Evolutionary conservation across 2,113 vertebrate species (phyloP), one percentile per base, ranked within the genome.

Genomic region (Xenus cinereus): DNA sequence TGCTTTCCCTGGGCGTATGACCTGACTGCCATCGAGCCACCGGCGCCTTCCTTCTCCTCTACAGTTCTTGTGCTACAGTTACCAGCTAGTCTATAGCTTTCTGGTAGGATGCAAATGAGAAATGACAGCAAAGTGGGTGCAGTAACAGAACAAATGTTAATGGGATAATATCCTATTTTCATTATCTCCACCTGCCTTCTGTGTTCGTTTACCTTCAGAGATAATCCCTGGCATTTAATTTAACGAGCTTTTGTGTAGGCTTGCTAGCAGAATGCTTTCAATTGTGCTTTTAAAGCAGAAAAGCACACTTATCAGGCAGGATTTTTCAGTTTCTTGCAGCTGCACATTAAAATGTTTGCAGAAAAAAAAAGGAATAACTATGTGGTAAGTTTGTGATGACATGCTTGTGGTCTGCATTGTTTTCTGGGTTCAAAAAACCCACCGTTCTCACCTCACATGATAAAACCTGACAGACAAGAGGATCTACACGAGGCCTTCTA

Each of bases 281-380:
- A 74, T 84, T 97, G 64, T 83, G 30, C 74, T 89, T 89, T 67
- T 71, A 78, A 94, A 96, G 75, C 71, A 96, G 79, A 93, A 90
- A 86, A 75, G 23, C 51, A 76, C 0, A 7, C 20, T 94, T 72
- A 87, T 74, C 43, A 48, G 69, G 69, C 43, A 96, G 41, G 68
- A 79, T 75, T 95, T 77, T 91, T 88, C 76, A 85, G 51, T 80
- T 48, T 89, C 45, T 81, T 80, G 46, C 51, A 83, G 33, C 37
- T 88, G 56, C 60, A 92, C 37, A 89, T 94, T 95, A 76, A 89
- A 90, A 73, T 71, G 13, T 73, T 96, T 90, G 35, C 35, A 89
- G 33, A 12, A 62, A 76, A 90, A 59, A 94, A 27, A 54, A 30
- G 28, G 4, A 60, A 35, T 41, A 89, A 53, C 18, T 68, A 9